Percentiles rank a stretch among this genome's conserved stretches.
Conservation (phyloP, 2,113 vertebrate genomes). For the Rafetus swinhoei region DNA sequence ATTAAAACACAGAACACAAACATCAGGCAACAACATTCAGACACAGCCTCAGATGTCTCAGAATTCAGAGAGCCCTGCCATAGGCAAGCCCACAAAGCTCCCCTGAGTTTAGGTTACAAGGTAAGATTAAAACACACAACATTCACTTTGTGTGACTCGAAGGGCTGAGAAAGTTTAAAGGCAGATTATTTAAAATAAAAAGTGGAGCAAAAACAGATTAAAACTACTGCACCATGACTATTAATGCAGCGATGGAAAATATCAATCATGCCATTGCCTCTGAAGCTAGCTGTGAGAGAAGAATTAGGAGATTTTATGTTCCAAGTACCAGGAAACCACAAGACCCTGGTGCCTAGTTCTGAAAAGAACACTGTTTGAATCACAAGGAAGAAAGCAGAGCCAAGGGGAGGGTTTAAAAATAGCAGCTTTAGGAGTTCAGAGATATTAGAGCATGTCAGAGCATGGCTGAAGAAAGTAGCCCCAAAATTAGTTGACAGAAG, state of each 20-base stretch:
- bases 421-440: constrained; percentile 63
- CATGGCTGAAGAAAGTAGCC: constrained; percentile 39
- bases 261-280: constrained; percentile 44
- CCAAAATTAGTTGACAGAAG: not conserved
- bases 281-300: constrained; percentile 59
- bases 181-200: constrained; percentile 41
- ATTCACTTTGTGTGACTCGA: not conserved
- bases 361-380: constrained; percentile 63
- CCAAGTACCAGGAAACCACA: constrained; percentile 60
- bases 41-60: not conserved
- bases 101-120: not conserved
- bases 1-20: not conserved
- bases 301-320: constrained; percentile 64
- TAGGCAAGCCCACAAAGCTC: not conserved
- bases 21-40: not conserved
- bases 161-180: constrained; percentile 39
- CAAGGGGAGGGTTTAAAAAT: constrained; percentile 66
- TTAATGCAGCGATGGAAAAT: constrained; percentile 59
- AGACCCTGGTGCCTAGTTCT: constrained; percentile 52
- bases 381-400: constrained; percentile 32
- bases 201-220: constrained; percentile 48
- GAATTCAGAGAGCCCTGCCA: not conserved
- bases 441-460: constrained; percentile 50
- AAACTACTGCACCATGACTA: constrained; percentile 49
- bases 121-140: constrained; percentile 45